phyloP scores from a whole-genome alignment of 2,113 vertebrate genomes.

The Gobio gobio region DNA sequence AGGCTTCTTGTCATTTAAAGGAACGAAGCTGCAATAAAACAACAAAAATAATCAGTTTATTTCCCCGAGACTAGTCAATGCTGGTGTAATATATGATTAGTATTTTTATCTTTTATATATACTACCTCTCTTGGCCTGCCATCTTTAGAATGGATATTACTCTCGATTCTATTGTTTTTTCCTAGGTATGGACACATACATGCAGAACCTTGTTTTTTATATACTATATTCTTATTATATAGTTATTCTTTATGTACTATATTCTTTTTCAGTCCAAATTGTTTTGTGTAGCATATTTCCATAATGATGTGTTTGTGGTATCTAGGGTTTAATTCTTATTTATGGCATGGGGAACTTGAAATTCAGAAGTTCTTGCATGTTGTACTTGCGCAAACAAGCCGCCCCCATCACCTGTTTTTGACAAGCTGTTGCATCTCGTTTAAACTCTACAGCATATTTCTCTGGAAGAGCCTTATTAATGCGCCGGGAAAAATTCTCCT shows the following conservation, averaged over 20 bases:
- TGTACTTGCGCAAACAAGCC: conserved; percentile 22
- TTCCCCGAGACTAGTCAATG: background rate
- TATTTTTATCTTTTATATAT: background rate
- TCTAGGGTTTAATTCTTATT: conserved; percentile 15
- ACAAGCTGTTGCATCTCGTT: conserved; percentile 40
- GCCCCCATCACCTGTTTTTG: conserved; percentile 32
- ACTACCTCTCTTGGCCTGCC: background rate
- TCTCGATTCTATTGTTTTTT: too few species aligned
- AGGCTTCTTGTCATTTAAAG: background rate
- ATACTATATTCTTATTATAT: background rate
- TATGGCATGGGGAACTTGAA: conserved; percentile 1
- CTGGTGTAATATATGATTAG: background rate
- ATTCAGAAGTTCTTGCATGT: background rate
- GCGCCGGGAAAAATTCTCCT: background rate
- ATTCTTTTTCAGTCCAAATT: background rate
- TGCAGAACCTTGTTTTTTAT: background rate
- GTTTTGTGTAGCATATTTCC: background rate
- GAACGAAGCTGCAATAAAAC: background rate
- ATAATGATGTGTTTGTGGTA: background rate
- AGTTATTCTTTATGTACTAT: too few species aligned
- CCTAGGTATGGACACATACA: too few species aligned
- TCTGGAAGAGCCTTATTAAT: conserved; percentile 13
- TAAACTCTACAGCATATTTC: background rate
- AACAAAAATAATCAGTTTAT: background rate
- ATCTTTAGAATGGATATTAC: background rate